Percentiles rank a stretch among this genome's conserved stretches.
These are phyloP conservation scores for Penaeus japonicus DNA, from an alignment of 1,140 invertebrate species.

Conservation along the genomic window DNA sequence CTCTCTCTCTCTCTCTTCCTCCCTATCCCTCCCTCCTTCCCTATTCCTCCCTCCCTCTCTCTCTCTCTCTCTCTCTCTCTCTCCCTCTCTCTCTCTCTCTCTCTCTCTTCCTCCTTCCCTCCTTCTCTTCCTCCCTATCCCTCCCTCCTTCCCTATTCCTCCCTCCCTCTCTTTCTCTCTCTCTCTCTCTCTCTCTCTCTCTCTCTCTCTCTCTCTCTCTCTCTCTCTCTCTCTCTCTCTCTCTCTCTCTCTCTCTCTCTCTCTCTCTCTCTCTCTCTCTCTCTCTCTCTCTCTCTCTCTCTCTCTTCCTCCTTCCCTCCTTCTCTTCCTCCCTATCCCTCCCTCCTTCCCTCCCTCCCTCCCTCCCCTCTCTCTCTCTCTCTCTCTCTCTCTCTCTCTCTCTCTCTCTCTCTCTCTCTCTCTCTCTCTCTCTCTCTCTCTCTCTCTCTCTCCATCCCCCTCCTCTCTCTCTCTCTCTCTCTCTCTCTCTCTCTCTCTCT, in stretches of 20 bases:
- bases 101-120: not conserved
- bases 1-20: no score
- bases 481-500: no score
- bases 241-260: not conserved
- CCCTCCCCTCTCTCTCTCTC: no score
- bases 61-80: not conserved
- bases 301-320: not conserved
- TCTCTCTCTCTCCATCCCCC: no score
- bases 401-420: no score
- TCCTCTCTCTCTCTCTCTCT: no score
- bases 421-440: no score
- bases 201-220: not conserved
- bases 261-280: not conserved
- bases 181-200: not conserved
- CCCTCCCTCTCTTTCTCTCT: not conserved
- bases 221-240: not conserved
- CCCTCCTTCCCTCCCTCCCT: conserved; percentile 3
- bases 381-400: no score
- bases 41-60: not conserved
- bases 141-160: no score
- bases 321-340: not conserved
- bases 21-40: no score
- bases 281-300: not conserved
- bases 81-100: not conserved
- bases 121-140: not conserved